These are phyloP conservation scores for Pyrocoelia pectoralis DNA, from an alignment of 2,888 invertebrate species.

Conservation along the genomic window DNA sequence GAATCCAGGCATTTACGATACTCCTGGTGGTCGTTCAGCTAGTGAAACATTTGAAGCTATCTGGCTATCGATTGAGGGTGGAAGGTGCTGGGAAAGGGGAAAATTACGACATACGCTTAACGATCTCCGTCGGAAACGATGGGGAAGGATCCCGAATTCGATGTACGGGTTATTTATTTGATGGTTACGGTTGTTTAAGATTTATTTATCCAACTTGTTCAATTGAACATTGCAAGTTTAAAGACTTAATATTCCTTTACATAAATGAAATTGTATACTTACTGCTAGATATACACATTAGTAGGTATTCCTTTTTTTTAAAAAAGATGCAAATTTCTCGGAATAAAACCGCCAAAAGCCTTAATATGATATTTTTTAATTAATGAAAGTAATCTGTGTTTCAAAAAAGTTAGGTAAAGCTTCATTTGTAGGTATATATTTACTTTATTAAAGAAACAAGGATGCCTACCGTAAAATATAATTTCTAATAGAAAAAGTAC, in stretches of 20 bases:
- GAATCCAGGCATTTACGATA: slow-evolving; percentile 56
- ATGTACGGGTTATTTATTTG: slow-evolving; percentile 36
- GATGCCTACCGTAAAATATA: too few species aligned
- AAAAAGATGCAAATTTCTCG: too few species aligned
- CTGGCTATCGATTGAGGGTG: slow-evolving; percentile 53
- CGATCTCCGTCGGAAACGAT: slow-evolving; percentile 38
- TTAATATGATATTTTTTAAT: too few species aligned
- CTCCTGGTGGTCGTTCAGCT: slow-evolving; percentile 55
- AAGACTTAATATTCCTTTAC: background rate
- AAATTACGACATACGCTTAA: slow-evolving; percentile 40
- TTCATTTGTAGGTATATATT: too few species aligned
- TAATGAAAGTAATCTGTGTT: too few species aligned
- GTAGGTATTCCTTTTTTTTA: too few species aligned
- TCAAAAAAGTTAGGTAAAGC: too few species aligned
- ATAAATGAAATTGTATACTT: background rate
- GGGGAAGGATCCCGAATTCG: slow-evolving; percentile 37
- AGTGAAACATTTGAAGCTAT: slow-evolving; percentile 56
- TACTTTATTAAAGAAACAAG: too few species aligned
- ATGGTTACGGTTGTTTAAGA: slow-evolving; percentile 32
- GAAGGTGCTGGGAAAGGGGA: slow-evolving; percentile 42
- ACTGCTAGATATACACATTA: background rate
- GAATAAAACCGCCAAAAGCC: too few species aligned
- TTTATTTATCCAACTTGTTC: slow-evolving; percentile 29
- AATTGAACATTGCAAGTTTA: slow-evolving; percentile 10
- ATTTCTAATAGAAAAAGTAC: too few species aligned